These are phyloP conservation scores for Ptychochromis oligacanthus DNA, from an alignment of 2,113 vertebrate species.

Conservation along the genomic window DNA sequence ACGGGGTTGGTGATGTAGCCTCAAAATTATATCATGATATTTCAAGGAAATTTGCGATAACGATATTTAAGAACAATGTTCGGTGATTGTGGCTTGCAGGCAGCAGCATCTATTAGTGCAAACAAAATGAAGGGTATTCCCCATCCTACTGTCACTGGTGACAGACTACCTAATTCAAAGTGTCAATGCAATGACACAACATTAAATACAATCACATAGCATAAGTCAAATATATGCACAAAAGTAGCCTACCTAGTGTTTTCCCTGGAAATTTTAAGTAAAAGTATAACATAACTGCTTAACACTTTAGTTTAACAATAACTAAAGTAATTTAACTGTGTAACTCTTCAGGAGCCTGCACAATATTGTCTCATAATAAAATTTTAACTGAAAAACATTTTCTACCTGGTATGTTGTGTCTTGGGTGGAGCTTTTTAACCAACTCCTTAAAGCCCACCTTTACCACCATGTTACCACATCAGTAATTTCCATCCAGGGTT, in stretches of 20 bases:
- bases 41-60: neutral
- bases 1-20: too few relatives aligned
- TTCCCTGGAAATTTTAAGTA: neutral
- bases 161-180: neutral
- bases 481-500: too few relatives aligned
- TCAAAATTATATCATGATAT: neutral
- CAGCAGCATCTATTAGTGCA: too few relatives aligned
- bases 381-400: too few relatives aligned
- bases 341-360: too few relatives aligned
- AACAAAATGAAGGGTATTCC: neutral
- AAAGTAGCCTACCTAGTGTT: neutral
- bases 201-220: too few relatives aligned
- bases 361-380: too few relatives aligned
- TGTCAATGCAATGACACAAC: neutral
- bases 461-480: too few relatives aligned
- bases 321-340: neutral
- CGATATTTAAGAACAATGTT: neutral
- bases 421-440: too few relatives aligned
- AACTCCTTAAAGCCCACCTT: too few relatives aligned
- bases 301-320: neutral
- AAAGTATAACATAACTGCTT: neutral
- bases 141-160: neutral
- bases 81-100: neutral
- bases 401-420: too few relatives aligned
- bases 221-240: neutral